Conservation (phyloP, 2,888 invertebrate species). For the Danaus chrysippus region DNA sequence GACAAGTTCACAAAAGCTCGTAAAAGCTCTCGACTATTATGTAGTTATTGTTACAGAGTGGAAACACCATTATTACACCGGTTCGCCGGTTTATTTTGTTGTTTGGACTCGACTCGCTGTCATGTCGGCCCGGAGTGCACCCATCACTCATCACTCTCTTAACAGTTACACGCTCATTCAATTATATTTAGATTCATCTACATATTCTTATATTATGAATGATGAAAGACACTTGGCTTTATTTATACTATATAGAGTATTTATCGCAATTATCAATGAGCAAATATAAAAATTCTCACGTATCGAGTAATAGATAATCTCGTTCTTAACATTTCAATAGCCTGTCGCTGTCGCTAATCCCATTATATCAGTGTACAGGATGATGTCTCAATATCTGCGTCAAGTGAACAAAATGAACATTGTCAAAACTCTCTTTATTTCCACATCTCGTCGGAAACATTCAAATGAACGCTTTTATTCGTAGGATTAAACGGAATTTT, state of each 20-base stretch:
- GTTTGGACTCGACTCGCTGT: constrained; percentile 55
- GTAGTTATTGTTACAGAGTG: constrained; percentile 79
- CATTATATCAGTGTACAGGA: constrained; percentile 69
- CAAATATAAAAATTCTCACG: constrained; percentile 17
- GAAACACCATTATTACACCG: constrained; percentile 77
- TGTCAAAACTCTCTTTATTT: constrained; percentile 43
- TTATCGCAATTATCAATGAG: neutral
- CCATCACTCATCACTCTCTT: constrained; percentile 26
- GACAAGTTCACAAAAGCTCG: constrained; percentile 77
- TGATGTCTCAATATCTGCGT: constrained; percentile 58
- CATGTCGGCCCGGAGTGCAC: constrained; percentile 34
- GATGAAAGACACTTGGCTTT: constrained; percentile 7
- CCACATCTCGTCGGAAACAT: constrained; percentile 63
- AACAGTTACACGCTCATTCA: constrained; percentile 29
- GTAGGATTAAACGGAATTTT: constrained; percentile 72
- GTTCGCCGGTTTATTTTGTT: constrained; percentile 69
- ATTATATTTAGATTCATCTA: constrained; percentile 9
- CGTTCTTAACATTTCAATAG: constrained; percentile 31
- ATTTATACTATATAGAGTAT: neutral
- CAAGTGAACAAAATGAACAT: constrained; percentile 63
- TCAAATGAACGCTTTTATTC: constrained; percentile 67
- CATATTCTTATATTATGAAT: constrained; percentile 5
- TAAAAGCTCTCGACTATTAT: constrained; percentile 78
- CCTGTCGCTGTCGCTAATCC: constrained; percentile 59
- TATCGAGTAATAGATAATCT: constrained; percentile 14